Base-by-base conservation (phyloP, 2,888 invertebrate genomes). In the Hypena proboscidalis region DNA sequence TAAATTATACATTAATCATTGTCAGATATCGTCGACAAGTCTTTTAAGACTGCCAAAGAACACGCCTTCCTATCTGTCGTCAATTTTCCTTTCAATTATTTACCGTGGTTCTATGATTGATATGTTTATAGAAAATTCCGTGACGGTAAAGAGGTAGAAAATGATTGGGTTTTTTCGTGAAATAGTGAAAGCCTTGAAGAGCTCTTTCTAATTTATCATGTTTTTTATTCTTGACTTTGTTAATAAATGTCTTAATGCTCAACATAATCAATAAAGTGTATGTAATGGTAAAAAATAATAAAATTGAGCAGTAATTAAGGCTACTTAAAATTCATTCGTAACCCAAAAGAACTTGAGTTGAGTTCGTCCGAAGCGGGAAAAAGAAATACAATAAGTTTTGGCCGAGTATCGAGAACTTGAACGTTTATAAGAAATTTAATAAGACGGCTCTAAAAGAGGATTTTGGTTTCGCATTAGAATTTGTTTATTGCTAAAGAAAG, bases 341-440 rank as follows among this genome's bases (percentile, higher is more conserved):
- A 50, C 61, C 48, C 27, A 74, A 74, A 72, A 72, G 59, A 77
- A 74, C 61, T 74, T 69, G 45, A 43, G 54, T 57, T 50, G 47
- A 65, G 70, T 67, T 71, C 66, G 68, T 67, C 66, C 67, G 49
- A 58, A 61, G 55, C 34, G 50, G 37, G 50, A 48, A 72, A 75
- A 80, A 77, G 70, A 74, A 77, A 77, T 71, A 77, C 74, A 80
- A 80, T n/a, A n/a, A 80, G 71, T 77, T 77, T 60, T 36, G 45
- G 53, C 65, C 55, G 64, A 61, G n/a, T n/a, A n/a, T n/a, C n/a
- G n/a, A n/a, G 50, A 70, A 70, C 70, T 67, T 55, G 64, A 70
- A 71, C 76, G 72, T 70, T 80, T 80, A 74, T 78, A 81, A 77
- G 77, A 81, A 83, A 83, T 82, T 82, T 81, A 82, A 83, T 82